Evolutionary conservation across 2,888 invertebrate species (phyloP).

Genomic region (Scotopteryx bipunctaria): DNA sequence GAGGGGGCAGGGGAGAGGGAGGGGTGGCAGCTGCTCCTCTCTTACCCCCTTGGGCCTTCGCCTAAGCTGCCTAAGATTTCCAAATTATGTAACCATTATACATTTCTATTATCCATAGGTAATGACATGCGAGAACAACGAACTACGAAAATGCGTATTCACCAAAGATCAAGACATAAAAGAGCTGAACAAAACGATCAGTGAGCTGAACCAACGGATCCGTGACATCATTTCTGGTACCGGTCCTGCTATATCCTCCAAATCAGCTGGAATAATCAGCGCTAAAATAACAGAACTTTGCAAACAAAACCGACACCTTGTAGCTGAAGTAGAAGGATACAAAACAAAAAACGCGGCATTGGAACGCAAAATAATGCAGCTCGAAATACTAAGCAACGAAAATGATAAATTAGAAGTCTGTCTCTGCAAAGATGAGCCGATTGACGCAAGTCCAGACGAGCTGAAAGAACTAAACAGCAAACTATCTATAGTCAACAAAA

Average conservation of each 20-base stretch:
- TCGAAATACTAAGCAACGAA: slow-evolving; percentile 67
- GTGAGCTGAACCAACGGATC: slow-evolving; percentile 72
- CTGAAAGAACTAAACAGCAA: slow-evolving; percentile 85
- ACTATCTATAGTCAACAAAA: slow-evolving; percentile 82
- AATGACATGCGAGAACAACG: slow-evolving; percentile 81
- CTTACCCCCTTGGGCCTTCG: too few species aligned
- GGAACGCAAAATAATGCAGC: slow-evolving; percentile 75
- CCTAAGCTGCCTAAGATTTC: too few species aligned
- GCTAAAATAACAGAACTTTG: slow-evolving; percentile 87
- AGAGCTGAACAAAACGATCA: slow-evolving; percentile 67
- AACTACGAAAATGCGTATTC: slow-evolving; percentile 76
- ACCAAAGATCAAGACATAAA: slow-evolving; percentile 75
- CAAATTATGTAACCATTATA: too few species aligned
- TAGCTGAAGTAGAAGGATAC: slow-evolving; percentile 83
- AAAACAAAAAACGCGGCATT: slow-evolving; percentile 83
- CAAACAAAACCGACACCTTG: slow-evolving; percentile 86
- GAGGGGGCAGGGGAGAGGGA: too few species aligned
- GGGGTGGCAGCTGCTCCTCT: too few species aligned
- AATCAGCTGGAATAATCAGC: slow-evolving; percentile 81
- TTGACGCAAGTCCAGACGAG: slow-evolving; percentile 68
- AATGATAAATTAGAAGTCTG: slow-evolving; percentile 63
- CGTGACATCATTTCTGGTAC: slow-evolving; percentile 76
- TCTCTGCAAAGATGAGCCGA: slow-evolving; percentile 74
- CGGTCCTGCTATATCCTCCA: slow-evolving; percentile 73
- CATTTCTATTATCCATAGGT: slow-evolving; percentile 55